Evolutionary conservation across 2,888 invertebrate species (phyloP).

Genomic region (Agapostemon virescens): DNA sequence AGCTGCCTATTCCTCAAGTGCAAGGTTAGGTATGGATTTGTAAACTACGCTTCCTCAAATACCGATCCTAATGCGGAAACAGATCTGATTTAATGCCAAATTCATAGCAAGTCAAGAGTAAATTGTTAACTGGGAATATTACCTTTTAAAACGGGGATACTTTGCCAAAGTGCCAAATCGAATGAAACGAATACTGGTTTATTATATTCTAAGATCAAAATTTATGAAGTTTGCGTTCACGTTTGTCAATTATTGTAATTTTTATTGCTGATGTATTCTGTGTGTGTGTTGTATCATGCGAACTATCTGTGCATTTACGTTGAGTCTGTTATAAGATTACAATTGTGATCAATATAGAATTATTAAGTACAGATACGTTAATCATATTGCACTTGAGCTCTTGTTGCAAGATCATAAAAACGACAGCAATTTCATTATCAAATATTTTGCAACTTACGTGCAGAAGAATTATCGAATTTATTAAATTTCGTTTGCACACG

Average conservation of each 20-base stretch:
- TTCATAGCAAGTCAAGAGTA: too few species aligned
- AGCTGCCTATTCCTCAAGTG: too few species aligned
- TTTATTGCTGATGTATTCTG: slow-evolving; percentile 22
- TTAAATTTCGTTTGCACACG: neutral
- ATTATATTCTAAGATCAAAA: slow-evolving; percentile 33
- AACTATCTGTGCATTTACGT: slow-evolving; percentile 18
- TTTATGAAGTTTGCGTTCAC: neutral
- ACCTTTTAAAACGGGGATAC: slow-evolving; percentile 31
- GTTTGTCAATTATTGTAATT: slow-evolving; percentile 21
- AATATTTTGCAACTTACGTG: neutral
- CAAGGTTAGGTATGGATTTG: too few species aligned
- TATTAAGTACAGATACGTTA: slow-evolving; percentile 10
- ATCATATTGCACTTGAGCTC: slow-evolving; percentile 17
- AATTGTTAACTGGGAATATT: too few species aligned
- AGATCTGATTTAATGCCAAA: too few species aligned
- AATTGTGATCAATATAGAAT: slow-evolving; percentile 31
- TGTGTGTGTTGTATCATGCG: neutral
- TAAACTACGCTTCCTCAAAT: too few species aligned
- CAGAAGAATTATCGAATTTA: neutral
- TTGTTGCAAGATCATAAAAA: slow-evolving; percentile 6
- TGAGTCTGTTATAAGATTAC: slow-evolving; percentile 33
- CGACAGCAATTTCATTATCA: neutral
- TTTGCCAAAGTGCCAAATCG: slow-evolving; percentile 65
- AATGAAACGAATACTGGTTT: slow-evolving; percentile 47
- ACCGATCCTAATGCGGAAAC: too few species aligned